Percentiles rank a stretch among this genome's conserved stretches.
Evolutionary conservation across 2,797 vertebrate species (phyloP).

Genomic region (Enteromius radiatus): DNA sequence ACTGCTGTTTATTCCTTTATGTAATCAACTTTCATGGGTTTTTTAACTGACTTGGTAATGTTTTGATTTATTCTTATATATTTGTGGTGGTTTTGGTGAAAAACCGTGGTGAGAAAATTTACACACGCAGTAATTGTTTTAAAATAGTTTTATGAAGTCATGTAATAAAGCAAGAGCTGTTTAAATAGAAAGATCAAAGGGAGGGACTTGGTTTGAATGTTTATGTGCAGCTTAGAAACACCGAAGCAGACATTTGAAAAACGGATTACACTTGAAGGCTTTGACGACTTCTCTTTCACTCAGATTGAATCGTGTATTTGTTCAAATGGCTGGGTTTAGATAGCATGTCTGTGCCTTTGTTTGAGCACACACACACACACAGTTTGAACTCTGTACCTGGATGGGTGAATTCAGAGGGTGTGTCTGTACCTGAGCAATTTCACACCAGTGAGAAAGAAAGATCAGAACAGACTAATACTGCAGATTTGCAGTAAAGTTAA

Average conservation of each 20-base stretch:
- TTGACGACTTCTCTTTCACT: not conserved
- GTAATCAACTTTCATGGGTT: slow-evolving; percentile 7
- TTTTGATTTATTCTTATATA: slow-evolving; percentile 20
- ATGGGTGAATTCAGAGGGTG: slow-evolving; percentile 28
- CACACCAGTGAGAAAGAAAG: not conserved
- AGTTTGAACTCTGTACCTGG: slow-evolving; percentile 37
- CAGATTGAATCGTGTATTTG: not conserved
- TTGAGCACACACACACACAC: slow-evolving; percentile 26
- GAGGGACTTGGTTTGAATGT: not conserved
- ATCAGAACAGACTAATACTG: not conserved
- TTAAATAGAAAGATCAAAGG: slow-evolving; percentile 6
- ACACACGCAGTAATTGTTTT: not conserved
- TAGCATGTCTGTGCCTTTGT: slow-evolving; percentile 4
- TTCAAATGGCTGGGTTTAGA: slow-evolving; percentile 10
- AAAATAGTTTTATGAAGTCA: slow-evolving; percentile 26
- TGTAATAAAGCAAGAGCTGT: not conserved
- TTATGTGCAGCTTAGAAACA: not conserved
- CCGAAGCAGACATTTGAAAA: not conserved
- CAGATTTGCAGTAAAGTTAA: not conserved
- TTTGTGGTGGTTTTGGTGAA: not conserved
- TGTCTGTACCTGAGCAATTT: slow-evolving; percentile 18
- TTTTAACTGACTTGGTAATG: slow-evolving; percentile 7
- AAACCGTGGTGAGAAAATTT: not conserved
- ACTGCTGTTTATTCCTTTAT: slow-evolving; percentile 45
- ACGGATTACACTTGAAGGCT: not conserved